Base-by-base conservation (phyloP, 2,888 invertebrate genomes). In the Anodontia alba region DNA sequence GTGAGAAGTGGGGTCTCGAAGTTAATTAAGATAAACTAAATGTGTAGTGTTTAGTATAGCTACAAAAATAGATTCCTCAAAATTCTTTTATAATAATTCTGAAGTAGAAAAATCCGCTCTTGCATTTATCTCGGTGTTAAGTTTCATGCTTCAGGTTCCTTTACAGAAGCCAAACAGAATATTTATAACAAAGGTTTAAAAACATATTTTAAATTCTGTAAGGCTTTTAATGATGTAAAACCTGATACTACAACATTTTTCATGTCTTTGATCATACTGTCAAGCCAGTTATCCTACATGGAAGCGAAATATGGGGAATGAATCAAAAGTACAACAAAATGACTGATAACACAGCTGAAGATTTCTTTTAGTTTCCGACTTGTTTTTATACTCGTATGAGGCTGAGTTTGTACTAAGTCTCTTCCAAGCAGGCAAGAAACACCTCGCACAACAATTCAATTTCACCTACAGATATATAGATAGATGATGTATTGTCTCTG, bases 251-350 rank as follows among this genome's bases (percentile, higher is more conserved):
- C 2, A 33, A 33, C 3, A 20, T 31, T 33, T 62, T 62, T 3
- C 62, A 62, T 33, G 62, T 62, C 10, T 33, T 62, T 33, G 62
- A 62, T 20, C 62, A 62, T 62, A 62, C 33, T 3, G 33, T 62
- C 8, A 62, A 62, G 20, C 62, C 62, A 33, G 33, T 62, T 62
- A 33, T 62, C 10, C 20, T 62, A 33, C 33, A 62, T 23, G 62
- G 62, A 5, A 62, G 62, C 20, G 62, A 62, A 33, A 62, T 62
- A 20, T 62, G 62, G 33, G 62, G 62, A 7, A 10, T 33, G 1
- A 62, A 10, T 33, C 33, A 1, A 15, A 33, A 57, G 1, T 57
- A 57, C 15, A 33, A 17, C 1, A 62, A 33, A 31, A 10, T 62
- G 10, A 62, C 1, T 33, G 33, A 20, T 26, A 8, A 26, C 26